Evolutionary conservation across 2,888 invertebrate species (phyloP).

Genomic region (Saturnia pavonia): DNA sequence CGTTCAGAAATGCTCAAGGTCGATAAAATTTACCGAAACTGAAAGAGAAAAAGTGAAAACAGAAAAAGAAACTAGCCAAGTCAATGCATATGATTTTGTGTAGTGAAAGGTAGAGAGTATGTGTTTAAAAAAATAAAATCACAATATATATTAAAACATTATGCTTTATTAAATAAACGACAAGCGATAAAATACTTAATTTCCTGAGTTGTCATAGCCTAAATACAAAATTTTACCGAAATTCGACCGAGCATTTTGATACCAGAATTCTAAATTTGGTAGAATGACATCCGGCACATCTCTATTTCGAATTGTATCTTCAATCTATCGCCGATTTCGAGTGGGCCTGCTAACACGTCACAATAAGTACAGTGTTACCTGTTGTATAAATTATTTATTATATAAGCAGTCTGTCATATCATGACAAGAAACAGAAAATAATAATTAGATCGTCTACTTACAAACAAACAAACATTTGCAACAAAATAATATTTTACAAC

Average conservation of each 20-base stretch:
- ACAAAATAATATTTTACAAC: neutral
- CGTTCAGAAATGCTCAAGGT: too few relatives aligned
- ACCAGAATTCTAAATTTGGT: too few relatives aligned
- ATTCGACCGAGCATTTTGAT: neutral
- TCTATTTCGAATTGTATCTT: too few relatives aligned
- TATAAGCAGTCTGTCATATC: neutral
- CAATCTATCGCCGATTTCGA: neutral
- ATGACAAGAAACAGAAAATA: neutral
- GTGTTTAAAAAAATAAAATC: too few relatives aligned
- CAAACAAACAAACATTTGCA: neutral
- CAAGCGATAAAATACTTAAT: neutral
- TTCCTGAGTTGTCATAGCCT: too few relatives aligned
- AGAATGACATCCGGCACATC: too few relatives aligned
- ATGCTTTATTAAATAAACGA: neutral
- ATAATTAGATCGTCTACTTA: slow-evolving; percentile 3
- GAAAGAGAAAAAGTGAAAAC: too few relatives aligned
- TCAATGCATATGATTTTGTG: too few relatives aligned
- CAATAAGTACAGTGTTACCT: neutral
- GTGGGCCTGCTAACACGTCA: neutral
- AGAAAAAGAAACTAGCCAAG: too few relatives aligned
- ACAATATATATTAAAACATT: too few relatives aligned
- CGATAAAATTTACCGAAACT: too few relatives aligned
- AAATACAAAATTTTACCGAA: neutral
- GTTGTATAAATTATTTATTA: slow-evolving; percentile 9
- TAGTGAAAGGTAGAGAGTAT: too few relatives aligned